These are phyloP conservation scores for Plecturocebus donacophilus DNA, from an alignment of 2,113 vertebrate genomes.

Conservation along the genomic window DNA sequence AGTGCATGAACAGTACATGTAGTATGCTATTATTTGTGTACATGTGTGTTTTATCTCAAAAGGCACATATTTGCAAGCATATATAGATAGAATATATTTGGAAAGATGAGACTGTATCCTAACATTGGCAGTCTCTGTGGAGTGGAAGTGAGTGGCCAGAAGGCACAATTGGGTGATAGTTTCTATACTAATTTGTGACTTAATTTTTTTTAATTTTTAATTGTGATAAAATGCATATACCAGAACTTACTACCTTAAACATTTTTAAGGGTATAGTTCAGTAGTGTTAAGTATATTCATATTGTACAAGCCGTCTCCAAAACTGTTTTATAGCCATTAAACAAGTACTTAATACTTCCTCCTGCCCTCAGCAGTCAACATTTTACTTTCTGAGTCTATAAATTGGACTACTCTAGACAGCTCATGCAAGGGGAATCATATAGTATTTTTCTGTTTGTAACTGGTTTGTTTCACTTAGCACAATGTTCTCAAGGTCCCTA, in stretches of 20 bases:
- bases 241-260: background rate
- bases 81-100: background rate
- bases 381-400: background rate
- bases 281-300: background rate
- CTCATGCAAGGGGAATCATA: background rate
- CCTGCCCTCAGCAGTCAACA: background rate
- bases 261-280: background rate
- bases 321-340: background rate
- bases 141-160: background rate
- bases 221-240: background rate
- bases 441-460: background rate
- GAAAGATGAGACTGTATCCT: background rate
- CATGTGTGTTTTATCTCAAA: background rate
- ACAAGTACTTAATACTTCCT: background rate
- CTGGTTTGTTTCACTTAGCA: constrained; percentile 5
- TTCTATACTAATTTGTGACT: background rate
- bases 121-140: background rate
- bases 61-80: background rate
- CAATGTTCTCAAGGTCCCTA: background rate
- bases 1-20: background rate
- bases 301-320: background rate
- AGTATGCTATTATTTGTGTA: background rate
- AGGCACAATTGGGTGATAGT: background rate
- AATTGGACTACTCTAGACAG: background rate
- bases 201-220: background rate